Evolutionary conservation across 2,888 invertebrate species (phyloP).

Genomic region (Mesodorylaimus sp.): DNA sequence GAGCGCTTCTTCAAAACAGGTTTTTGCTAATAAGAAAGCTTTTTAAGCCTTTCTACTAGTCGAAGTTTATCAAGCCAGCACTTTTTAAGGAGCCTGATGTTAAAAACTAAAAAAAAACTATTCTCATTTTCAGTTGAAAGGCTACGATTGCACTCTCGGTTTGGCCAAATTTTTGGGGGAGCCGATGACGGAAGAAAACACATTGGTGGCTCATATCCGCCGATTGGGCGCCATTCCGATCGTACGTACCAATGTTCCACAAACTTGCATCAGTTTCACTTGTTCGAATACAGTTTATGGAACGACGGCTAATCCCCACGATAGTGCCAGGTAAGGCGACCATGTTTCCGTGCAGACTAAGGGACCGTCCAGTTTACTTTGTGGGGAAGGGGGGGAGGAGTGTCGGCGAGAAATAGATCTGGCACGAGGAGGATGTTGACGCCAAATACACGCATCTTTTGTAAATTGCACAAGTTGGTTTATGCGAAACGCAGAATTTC

Average conservation of each 20-base stretch:
- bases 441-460: too few relatives aligned
- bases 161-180: constrained; percentile 26
- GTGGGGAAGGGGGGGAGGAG: too few relatives aligned
- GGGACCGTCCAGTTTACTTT: too few relatives aligned
- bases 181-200: constrained; percentile 19
- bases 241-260: constrained; percentile 31
- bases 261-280: constrained; percentile 17
- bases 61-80: not conserved
- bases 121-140: constrained; percentile 25
- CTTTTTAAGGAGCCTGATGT: not conserved
- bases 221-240: constrained; percentile 33
- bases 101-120: too few relatives aligned
- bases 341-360: too few relatives aligned
- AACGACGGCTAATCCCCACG: constrained; percentile 28
- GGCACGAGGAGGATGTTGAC: too few relatives aligned
- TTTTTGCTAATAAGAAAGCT: too few relatives aligned
- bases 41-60: not conserved
- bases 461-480: too few relatives aligned
- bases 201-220: constrained; percentile 12
- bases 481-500: too few relatives aligned
- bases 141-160: constrained; percentile 29
- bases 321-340: constrained; percentile 19
- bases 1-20: too few relatives aligned
- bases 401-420: too few relatives aligned
- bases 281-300: constrained; percentile 28